Evolutionary conservation across 2,113 vertebrate genomes (phyloP), one percentile per base, ranked within the genome.

Genomic region (Sporophila hypoxantha): DNA sequence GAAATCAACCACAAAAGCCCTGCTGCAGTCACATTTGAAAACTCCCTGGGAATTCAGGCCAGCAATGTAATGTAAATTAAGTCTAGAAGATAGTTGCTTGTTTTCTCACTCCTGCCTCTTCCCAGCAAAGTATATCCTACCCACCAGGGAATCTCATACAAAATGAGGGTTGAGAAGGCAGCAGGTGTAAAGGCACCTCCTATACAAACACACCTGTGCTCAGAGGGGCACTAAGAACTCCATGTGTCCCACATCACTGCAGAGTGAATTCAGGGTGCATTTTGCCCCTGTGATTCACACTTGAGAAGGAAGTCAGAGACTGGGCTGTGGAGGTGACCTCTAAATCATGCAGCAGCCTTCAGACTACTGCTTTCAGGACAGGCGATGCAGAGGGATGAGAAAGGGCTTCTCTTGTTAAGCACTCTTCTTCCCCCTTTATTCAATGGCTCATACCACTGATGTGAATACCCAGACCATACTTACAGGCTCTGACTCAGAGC

Each of bases 211-310:
- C 22, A 30, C 10, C 46, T 60, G 18, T 32, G 41, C 5, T 82
- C 70, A 79, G 55, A 79, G 42, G 7, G 55, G 26, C 30, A 25
- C 25, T 34, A 56, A 78, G 59, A 53, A 5, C 11, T 9, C 29
- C 0, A 0, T 12, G 7, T 39, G 25, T 26, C 29, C 27, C 6
- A 1, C 25, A 30, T 29, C 19, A 26, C 8, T 60, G 32, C 26
- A 83, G 26, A 12, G 20, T 61, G 62, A 81, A 68, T 67, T 69
- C 20, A 44, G 32, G 21, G 23, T 14, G 4, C 21, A 29, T 66
- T 34, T 53, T 78, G 23, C 42, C 36, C n/a, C n/a, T 30, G 32
- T 46, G 26, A 15, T 60, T 37, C 32, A 17, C 8, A 7, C 12
- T 41, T 12, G 5, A 13, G 10, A 59, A 85, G 27, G 17, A 81